A percentile compares a stretch with the other conserved stretches of the same genome.
Evolutionary conservation across 2,113 vertebrate species (phyloP).

Genomic region (Ranitomeya variabilis): DNA sequence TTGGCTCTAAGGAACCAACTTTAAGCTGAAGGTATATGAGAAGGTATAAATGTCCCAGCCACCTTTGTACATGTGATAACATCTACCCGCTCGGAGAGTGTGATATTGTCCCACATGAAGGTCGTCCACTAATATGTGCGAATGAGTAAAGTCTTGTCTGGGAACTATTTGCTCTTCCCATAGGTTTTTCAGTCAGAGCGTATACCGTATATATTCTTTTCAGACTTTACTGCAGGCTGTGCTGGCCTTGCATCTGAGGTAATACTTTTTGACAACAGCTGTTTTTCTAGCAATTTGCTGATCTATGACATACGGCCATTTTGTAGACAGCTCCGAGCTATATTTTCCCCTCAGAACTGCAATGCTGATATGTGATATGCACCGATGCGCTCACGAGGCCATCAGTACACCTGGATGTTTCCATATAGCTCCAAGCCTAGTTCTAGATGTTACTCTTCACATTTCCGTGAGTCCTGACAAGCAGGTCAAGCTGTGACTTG

Average conservation of each 20-base stretch:
- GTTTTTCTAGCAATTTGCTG: neutral
- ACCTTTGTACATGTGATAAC: neutral
- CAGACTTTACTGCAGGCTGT: neutral
- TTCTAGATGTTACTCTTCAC: neutral
- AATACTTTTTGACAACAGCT: neutral
- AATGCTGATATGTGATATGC: neutral
- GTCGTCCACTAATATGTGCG: neutral
- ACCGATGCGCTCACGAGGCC: neutral
- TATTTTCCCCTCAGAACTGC: neutral
- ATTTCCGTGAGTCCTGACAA: neutral
- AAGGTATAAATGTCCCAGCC: neutral
- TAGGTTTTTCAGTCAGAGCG: neutral
- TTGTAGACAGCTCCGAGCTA: neutral
- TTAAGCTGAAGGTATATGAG: neutral
- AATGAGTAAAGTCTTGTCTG: neutral
- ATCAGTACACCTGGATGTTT: neutral
- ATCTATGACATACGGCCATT: constrained; percentile 12
- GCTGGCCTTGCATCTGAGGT: neutral
- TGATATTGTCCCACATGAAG: neutral
- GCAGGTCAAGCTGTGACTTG: neutral
- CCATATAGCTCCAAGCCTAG: neutral
- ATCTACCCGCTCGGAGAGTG: neutral
- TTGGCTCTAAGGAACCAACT: neutral
- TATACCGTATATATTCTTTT: neutral
- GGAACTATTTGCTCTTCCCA: neutral